Conservation (phyloP, 1,140 invertebrate genomes). For the Fopius arisanus region DNA sequence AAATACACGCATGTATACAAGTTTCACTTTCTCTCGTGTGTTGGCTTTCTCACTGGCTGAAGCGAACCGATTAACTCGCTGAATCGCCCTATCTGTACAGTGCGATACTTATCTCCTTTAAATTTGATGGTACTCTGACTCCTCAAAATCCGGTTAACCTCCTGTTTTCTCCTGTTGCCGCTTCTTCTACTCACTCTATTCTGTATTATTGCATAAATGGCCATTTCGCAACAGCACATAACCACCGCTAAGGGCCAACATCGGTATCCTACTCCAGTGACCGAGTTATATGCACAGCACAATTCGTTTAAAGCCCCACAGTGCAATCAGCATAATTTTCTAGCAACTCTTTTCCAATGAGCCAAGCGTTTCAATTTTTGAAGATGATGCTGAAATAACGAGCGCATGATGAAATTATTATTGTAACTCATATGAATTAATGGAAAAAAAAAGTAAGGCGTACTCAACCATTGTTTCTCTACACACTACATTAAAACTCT, state of each 20-base stretch:
- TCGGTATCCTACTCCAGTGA: not conserved
- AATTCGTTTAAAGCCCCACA: not conserved
- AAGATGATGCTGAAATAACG: not conserved
- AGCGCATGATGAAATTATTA: not conserved
- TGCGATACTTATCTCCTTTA: conserved; percentile 43
- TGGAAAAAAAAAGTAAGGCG: not conserved
- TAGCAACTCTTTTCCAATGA: not conserved
- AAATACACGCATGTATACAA: not conserved
- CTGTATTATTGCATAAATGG: conserved; percentile 24
- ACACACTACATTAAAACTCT: not conserved
- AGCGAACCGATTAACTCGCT: conserved; percentile 27
- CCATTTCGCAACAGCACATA: conserved; percentile 41
- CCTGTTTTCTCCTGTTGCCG: conserved; percentile 27
- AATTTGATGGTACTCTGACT: conserved; percentile 39
- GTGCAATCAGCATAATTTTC: not conserved
- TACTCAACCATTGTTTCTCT: not conserved
- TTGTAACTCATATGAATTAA: not conserved
- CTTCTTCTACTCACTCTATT: conserved; percentile 6
- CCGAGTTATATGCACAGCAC: not conserved
- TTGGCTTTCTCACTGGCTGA: not conserved
- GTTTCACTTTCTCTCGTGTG: conserved; percentile 19
- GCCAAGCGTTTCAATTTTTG: not conserved
- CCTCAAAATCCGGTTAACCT: not conserved
- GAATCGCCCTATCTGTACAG: conserved; percentile 23
- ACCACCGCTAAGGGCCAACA: conserved; percentile 9